Evolutionary conservation across 1,140 invertebrate species (phyloP), one percentile per base, ranked within the genome.

Genomic region (Caenorhabditis brenneri): DNA sequence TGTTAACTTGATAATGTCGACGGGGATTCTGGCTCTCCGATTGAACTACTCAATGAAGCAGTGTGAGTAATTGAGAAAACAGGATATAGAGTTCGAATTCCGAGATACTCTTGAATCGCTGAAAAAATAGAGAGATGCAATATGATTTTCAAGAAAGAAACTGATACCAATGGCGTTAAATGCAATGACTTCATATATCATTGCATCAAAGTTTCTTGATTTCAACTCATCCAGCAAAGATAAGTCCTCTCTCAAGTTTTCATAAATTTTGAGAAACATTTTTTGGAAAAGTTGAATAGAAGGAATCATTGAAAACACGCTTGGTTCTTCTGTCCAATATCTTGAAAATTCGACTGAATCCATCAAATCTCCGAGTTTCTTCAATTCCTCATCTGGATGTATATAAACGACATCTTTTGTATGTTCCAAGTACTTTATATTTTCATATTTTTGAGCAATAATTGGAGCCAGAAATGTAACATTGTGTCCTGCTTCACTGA

Each of bases 11-110:
- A 65, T 31, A 33, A 0, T 29, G 58, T 36, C 33, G 15, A 19
- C 19, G 81, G 81, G n/a, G 81, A 39, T 2, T n/a, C 9, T 9
- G 81, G 81, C 42, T 79, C 65, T 49, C 81, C 81, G n/a, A 65
- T 46, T 2, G 31, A 48, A 9, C 51, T 42, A 22, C 53, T 51
- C 9, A 83, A 10, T 19, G 39, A 19, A 31, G 33, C 27, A 16
- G 78, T 49, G 9, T 79, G 65, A 16, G 49, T 60, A 16, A 39
- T 53, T 16, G 81, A 83, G 2, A 22, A 31, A 0, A 65, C 31
- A 29, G 53, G 53, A 33, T 78, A 51, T 39, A 48, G 24, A 60
- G 55, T 29, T 19, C 33, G 31, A 1, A 83, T 78, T 31, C 46
- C 69, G 7, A 83, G n/a, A 24, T 83, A 39, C 2, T 83, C 81